A percentile compares a stretch with the other conserved stretches of the same genome.
phyloP scores from a whole-genome alignment of 2,797 vertebrate species.

The Artibeus jamaicensis region DNA sequence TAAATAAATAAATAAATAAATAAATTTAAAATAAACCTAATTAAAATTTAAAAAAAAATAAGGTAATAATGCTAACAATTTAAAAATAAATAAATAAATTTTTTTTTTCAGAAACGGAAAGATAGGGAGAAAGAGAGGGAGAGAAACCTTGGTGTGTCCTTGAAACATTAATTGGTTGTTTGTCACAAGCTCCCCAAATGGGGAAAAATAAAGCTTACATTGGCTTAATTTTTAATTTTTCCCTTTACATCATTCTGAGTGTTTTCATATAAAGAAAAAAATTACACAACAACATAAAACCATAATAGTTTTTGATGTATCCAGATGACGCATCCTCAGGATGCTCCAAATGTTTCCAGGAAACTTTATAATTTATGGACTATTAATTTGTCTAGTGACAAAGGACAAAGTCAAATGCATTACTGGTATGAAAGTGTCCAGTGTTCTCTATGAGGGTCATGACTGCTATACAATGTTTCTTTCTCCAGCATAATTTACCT shows the following conservation, averaged over 20 bases:
- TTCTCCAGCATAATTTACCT: constrained; percentile 94
- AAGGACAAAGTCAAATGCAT: constrained; percentile 99
- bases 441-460: constrained; percentile 99
- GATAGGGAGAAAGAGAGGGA: too few relatives aligned
- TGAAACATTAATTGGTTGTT: too few relatives aligned
- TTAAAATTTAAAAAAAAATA: too few relatives aligned
- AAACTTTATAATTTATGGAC: constrained; percentile 99
- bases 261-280: constrained; percentile 80
- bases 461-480: constrained; percentile 91
- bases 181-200: too few relatives aligned
- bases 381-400: constrained; percentile 97
- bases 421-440: constrained; percentile 98
- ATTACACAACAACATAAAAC: constrained; percentile 64
- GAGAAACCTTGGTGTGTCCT: too few relatives aligned
- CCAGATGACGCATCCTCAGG: constrained; percentile 88
- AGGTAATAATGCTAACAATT: too few relatives aligned
- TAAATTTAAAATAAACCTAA: too few relatives aligned
- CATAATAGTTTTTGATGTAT: constrained; percentile 80
- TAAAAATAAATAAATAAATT: too few relatives aligned
- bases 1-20: too few relatives aligned
- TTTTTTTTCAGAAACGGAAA: too few relatives aligned
- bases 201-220: constrained; percentile 82
- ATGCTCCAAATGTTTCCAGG: constrained; percentile 93
- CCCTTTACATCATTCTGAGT: constrained; percentile 81
- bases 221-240: constrained; percentile 72